Evolutionary conservation across 1,140 invertebrate genomes (phyloP), one percentile per base, ranked within the genome.

Genomic region (Chrysopa pallens): DNA sequence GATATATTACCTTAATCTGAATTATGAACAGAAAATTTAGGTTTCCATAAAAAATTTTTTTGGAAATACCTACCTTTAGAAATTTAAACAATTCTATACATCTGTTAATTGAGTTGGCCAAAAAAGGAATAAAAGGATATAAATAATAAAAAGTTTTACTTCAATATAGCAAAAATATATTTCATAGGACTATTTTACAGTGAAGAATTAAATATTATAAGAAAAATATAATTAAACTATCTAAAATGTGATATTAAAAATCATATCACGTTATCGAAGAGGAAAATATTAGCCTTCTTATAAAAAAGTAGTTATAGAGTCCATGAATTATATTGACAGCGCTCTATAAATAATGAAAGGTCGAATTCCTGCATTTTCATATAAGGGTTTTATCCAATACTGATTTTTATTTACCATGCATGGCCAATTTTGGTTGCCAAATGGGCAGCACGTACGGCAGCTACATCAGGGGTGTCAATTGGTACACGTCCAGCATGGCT

Each of bases 381-480:
- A 23, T 23, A 2, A 23, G 2, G 17, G 2, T 23, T 23, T 23
- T 23, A 5, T 3, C 5, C 17, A 23, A 23, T 3, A 23, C 17
- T 23, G 17, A 23, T 23, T 23, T 23, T 23, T 23, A 23, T 23
- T 23, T 23, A 23, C 17, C 17, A 23, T 23, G 17, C 2, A 23
- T 23, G 17, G 2, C 17, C 17, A 23, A 23, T 23, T 23, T 23
- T 23, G 23, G 58, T 54, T 38, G 54, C 54, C 43, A 52, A 53
- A 50, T 63, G 57, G 12, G 63, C 63, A 42, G 62, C 58, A 40
- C 62, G 52, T 31, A 67, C 66, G 13, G 66, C 60, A 40, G 66
- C 61, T 1, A 66, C 64, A 31, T 65, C 64, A 43, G 61, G 57
- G 14, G 64, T 66, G 48, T 65, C 63, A 14, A 67, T 48, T 13